phyloP scores from a whole-genome alignment of 2,888 invertebrate species.

The Escarpia spicata region DNA sequence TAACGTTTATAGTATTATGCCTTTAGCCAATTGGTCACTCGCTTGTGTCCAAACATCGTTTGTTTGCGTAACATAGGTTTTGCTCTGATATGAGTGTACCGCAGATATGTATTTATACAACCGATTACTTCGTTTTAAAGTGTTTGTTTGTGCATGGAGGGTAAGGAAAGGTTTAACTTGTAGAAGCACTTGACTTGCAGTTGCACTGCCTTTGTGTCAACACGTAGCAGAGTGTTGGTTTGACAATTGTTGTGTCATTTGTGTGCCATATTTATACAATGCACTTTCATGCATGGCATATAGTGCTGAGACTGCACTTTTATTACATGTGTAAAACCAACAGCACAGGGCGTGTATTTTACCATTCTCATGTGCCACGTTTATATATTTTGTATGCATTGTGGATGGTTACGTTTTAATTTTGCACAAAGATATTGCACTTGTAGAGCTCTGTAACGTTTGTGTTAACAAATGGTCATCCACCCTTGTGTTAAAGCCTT shows the following conservation, averaged over 20 bases:
- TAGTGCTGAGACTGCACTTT: no score
- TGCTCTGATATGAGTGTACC: background rate
- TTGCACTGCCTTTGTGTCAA: no score
- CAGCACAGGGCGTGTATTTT: background rate
- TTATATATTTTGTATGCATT: background rate
- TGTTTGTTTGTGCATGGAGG: background rate
- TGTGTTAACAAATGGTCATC: background rate
- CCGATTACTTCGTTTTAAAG: background rate
- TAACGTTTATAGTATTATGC: no score
- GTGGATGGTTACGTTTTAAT: background rate
- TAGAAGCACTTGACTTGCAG: conserved; percentile 1
- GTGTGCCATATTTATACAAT: no score
- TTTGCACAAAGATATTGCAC: background rate
- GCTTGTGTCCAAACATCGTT: no score
- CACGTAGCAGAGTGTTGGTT: no score
- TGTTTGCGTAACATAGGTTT: background rate
- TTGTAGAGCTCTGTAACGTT: background rate
- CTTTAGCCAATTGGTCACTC: no score
- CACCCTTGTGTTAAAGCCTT: no score
- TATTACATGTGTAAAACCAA: no score
- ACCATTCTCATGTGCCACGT: background rate
- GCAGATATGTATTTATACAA: background rate
- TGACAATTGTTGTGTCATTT: background rate
- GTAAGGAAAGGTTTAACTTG: background rate
- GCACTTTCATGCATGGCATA: no score